Percentiles rank a stretch among this genome's conserved stretches.
Evolutionary conservation across 2,888 invertebrate species (phyloP).

Genomic region (Pterostichus niger): DNA sequence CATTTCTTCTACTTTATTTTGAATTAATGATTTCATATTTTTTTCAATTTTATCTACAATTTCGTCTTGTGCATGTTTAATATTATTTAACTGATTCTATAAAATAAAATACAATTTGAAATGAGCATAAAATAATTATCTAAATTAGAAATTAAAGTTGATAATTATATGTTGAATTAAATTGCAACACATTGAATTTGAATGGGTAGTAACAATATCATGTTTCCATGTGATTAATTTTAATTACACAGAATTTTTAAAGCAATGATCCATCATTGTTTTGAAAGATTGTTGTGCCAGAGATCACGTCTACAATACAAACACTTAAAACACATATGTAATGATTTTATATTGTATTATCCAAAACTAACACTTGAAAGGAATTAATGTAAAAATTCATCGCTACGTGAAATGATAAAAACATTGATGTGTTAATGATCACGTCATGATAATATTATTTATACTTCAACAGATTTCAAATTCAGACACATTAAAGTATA

Average conservation of each 20-base stretch:
- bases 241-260: constrained; percentile 32
- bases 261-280: constrained; percentile 22
- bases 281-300: constrained; percentile 28
- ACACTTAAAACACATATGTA: constrained; percentile 44
- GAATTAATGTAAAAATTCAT: constrained; percentile 22
- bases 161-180: not conserved
- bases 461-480: constrained; percentile 32
- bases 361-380: constrained; percentile 42
- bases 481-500: constrained; percentile 34
- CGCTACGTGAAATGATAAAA: constrained; percentile 59
- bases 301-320: constrained; percentile 44
- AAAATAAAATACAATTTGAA: not conserved
- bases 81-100: constrained; percentile 50
- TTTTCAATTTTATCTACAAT: constrained; percentile 46
- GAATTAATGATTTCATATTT: constrained; percentile 38
- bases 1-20: constrained; percentile 16
- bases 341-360: constrained; percentile 48
- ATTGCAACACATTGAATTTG: constrained; percentile 1
- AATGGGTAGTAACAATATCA: constrained; percentile 1
- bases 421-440: constrained; percentile 38
- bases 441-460: constrained; percentile 58
- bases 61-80: constrained; percentile 18
- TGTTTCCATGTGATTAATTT: constrained; percentile 8
- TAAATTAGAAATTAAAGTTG: not conserved
- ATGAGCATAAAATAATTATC: constrained; percentile 7